Conservation (phyloP, 2,113 vertebrate genomes). For the Pangasianodon gigas region DNA sequence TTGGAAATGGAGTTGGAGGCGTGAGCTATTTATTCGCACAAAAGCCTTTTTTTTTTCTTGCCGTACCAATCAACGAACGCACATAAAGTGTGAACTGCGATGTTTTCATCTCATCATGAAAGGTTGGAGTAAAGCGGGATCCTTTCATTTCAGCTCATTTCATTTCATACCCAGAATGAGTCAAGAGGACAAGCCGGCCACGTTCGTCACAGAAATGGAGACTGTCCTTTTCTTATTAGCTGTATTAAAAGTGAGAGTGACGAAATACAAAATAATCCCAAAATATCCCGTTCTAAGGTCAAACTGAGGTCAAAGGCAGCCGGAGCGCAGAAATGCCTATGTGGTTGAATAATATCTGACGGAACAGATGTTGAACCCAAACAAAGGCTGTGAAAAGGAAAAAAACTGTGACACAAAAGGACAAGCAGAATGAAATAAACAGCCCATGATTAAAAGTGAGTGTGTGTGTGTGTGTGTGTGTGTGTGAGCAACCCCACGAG, state of each 20-base stretch:
- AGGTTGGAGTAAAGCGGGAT: conserved; percentile 32
- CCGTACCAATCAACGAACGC: conserved; percentile 24
- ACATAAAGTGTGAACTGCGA: conserved; percentile 21
- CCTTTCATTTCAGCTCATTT: conserved; percentile 30
- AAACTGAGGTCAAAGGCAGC: conserved; percentile 26
- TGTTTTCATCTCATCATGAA: conserved; percentile 59
- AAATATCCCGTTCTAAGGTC: neutral
- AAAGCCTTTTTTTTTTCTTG: conserved; percentile 51
- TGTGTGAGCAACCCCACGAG: conserved; percentile 18
- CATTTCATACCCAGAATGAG: neutral
- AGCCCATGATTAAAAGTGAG: conserved; percentile 21
- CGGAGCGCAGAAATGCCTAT: neutral
- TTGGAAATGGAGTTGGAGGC: conserved; percentile 75
- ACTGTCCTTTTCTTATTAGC: conserved; percentile 19
- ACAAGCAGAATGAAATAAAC: conserved; percentile 27
- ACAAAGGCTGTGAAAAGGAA: conserved; percentile 23
- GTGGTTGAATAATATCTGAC: neutral
- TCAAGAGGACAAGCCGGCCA: neutral
- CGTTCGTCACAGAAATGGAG: neutral
- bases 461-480: conserved; percentile 1
- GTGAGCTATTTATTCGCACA: conserved; percentile 70
- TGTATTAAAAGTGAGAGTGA: neutral
- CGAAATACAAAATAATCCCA: neutral
- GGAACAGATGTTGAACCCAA: conserved; percentile 40
- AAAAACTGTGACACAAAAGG: conserved; percentile 21